A percentile compares a stretch with the other conserved stretches of the same genome.
Conservation (phyloP, 2,888 invertebrate genomes). For the Nasonia oneida region DNA sequence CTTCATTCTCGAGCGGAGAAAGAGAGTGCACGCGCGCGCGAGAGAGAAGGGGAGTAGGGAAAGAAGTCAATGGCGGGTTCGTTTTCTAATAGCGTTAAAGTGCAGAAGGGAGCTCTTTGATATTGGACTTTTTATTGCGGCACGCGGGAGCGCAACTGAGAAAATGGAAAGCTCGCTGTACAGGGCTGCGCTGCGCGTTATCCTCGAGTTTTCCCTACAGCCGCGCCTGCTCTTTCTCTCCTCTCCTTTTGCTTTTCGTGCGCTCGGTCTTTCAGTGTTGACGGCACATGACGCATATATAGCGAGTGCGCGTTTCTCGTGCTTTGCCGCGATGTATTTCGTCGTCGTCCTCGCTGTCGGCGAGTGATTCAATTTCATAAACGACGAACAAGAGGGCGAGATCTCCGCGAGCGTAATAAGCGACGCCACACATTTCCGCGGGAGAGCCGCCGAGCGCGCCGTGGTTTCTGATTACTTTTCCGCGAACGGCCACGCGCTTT, state of each 20-base stretch:
- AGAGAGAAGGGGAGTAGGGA: slow-evolving; percentile 34
- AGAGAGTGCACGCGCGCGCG: slow-evolving; percentile 33
- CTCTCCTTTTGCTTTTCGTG: background rate
- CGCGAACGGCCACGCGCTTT: background rate
- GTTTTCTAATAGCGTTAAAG: slow-evolving; percentile 61
- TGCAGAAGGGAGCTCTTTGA: slow-evolving; percentile 56
- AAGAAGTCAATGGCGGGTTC: slow-evolving; percentile 61
- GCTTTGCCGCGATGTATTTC: slow-evolving; percentile 8
- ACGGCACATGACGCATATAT: too few relatives aligned
- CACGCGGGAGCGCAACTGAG: background rate
- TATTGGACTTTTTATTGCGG: slow-evolving; percentile 67
- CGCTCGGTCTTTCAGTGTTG: too few relatives aligned
- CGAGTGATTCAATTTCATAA: slow-evolving; percentile 38
- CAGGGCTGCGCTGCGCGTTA: background rate
- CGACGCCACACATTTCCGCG: background rate
- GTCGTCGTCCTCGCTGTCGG: background rate
- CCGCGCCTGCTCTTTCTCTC: background rate
- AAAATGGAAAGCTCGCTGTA: background rate
- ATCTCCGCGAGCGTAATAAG: background rate
- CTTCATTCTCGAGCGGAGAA: slow-evolving; percentile 24
- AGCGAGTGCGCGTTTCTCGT: background rate
- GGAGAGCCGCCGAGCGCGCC: background rate
- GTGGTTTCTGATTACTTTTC: background rate
- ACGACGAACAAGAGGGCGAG: slow-evolving; percentile 6
- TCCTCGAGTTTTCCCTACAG: background rate